Conservation (phyloP, 30 jellyfish, hydroid and myxozoan species). For the Pelagia noctiluca region DNA sequence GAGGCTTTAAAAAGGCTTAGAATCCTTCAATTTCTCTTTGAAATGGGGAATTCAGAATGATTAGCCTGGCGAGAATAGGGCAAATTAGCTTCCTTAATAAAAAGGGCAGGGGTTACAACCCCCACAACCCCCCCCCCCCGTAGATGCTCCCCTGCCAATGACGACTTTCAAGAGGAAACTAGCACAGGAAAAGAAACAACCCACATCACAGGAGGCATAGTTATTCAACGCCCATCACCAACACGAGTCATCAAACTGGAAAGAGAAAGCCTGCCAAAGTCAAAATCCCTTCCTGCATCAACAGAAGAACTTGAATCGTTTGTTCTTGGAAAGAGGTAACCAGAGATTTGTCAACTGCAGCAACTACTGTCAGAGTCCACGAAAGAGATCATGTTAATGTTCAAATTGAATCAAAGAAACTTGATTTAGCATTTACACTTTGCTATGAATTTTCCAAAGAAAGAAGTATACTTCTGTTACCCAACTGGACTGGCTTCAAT, state of each 20-base stretch:
- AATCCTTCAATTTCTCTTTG: too few relatives aligned
- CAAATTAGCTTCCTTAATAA: too few relatives aligned
- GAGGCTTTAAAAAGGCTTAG: too few relatives aligned
- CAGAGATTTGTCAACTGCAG: background rate
- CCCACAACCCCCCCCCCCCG: too few relatives aligned
- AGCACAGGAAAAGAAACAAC: slow-evolving; percentile 67
- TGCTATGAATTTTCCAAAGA: background rate
- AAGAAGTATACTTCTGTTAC: slow-evolving; percentile 3
- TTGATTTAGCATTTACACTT: slow-evolving; percentile 17
- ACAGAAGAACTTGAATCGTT: slow-evolving; percentile 14
- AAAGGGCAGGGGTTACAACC: too few relatives aligned
- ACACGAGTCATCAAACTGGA: background rate
- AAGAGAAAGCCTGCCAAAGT: slow-evolving; percentile 12
- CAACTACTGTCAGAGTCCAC: background rate
- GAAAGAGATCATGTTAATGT: background rate
- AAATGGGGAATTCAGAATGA: too few relatives aligned
- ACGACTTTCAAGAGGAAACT: slow-evolving; percentile 67
- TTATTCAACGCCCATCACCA: slow-evolving; percentile 4
- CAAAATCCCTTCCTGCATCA: background rate
- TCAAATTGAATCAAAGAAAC: slow-evolving; percentile 8
- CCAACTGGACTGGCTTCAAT: slow-evolving; percentile 62
- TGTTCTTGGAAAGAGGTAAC: slow-evolving; percentile 23
- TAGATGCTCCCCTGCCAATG: too few relatives aligned
- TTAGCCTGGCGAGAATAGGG: too few relatives aligned
- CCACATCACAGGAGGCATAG: slow-evolving; percentile 70